Base-by-base conservation (phyloP, 2,888 invertebrate species). In the Boloria selene region DNA sequence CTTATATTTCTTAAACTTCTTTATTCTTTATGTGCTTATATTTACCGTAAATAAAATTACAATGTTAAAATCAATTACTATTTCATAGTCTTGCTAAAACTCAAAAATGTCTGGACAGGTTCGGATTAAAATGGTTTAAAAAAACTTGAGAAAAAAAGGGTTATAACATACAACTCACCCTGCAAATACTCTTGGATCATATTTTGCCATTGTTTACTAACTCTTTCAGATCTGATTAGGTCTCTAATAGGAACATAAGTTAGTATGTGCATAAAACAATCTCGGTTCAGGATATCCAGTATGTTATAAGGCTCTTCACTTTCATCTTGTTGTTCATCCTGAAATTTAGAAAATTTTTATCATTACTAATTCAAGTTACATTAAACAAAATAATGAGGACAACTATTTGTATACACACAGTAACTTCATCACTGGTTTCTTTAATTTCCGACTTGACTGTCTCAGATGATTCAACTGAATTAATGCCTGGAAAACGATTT, bases 191-290 rank as follows among this genome's bases (percentile, higher is more conserved):
- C 90, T 65, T 88, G 87, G 22, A 93, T 83, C 75, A 93, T 82
- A 50, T 71, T 82, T 69, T 88, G 90, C 94, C 94, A 94, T 51
- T 86, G 81, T 79, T 93, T 93, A 72, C 93, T 94, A 66, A 94
- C 94, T 78, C 93, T 82, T 76, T 94, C 94, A n/a, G 93, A 90
- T 68, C 87, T 80, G 26, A 94, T 88, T 67, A 93, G 82, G 73
- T 94, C 93, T 67, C 83, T 80, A 45, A 94, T 85, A 16, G 93
- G 89, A 56, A 94, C 77, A 72, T 88, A 93, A 4, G 82, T 77
- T 70, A 94, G 86, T 63, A 94, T 86, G 60, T 93, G 92, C 56
- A 85, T 82, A 55, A 94, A 78, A 71, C 94, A 94, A 78, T 94
- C 94, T 47, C 88, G 86, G 72, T 94, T 94, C 61, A 94, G 82